Evolutionary conservation across 1,140 invertebrate genomes (phyloP).

Genomic region (Vanessa tameamea): DNA sequence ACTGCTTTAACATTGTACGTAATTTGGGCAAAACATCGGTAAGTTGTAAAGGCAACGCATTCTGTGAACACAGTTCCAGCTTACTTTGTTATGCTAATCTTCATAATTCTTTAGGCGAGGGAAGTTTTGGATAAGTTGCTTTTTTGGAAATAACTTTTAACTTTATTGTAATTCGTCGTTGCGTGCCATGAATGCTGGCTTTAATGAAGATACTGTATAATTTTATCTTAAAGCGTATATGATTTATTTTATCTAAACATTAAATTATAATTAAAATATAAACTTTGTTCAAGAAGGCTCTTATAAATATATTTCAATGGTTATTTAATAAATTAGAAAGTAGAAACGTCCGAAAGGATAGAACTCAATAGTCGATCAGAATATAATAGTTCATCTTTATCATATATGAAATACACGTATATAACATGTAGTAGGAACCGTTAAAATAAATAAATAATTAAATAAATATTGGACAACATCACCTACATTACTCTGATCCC

Average conservation of each 20-base stretch:
- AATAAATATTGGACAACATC: too few species aligned
- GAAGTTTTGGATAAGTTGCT: conserved; percentile 70
- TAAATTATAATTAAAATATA: too few species aligned
- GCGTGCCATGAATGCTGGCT: conserved; percentile 39
- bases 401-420: too few species aligned
- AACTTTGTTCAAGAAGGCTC: too few species aligned
- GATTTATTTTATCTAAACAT: not conserved
- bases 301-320: too few species aligned
- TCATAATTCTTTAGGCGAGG: conserved; percentile 76
- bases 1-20: conserved; percentile 22
- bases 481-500: too few species aligned
- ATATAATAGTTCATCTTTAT: too few species aligned
- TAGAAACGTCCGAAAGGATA: too few species aligned
- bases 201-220: conserved; percentile 30
- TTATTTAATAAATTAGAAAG: too few species aligned
- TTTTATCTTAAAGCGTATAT: not conserved
- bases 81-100: conserved; percentile 80
- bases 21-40: conserved; percentile 35
- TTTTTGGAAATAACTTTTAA: conserved; percentile 78
- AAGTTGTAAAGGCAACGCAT: conserved; percentile 55
- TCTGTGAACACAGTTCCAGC: conserved; percentile 69
- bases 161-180: conserved; percentile 71
- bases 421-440: too few species aligned
- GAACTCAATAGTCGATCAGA: too few species aligned
- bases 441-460: too few species aligned